Evolutionary conservation across 2,113 vertebrate genomes (phyloP).

Genomic region (Cavia porcellus): DNA sequence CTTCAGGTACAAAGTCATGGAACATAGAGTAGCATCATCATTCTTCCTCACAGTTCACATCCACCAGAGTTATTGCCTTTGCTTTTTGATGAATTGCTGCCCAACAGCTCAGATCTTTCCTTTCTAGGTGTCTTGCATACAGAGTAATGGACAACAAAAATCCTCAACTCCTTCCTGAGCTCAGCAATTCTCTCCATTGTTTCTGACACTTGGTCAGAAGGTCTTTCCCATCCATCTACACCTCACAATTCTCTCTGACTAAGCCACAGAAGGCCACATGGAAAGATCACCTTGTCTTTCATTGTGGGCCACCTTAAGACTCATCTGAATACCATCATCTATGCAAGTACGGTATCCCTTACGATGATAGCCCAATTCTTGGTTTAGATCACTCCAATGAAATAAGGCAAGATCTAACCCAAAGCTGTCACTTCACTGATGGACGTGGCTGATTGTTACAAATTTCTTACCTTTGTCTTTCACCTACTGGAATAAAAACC

Average conservation of each 20-base stretch:
- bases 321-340: background rate
- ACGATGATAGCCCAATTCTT: background rate
- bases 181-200: background rate
- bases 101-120: slow-evolving; percentile 51
- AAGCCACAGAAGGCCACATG: background rate
- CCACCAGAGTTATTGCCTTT: slow-evolving; percentile 83
- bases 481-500: background rate
- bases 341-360: background rate
- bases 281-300: background rate
- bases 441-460: background rate
- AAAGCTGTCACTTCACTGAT: background rate
- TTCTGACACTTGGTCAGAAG: slow-evolving; percentile 4
- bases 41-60: slow-evolving; percentile 81
- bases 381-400: background rate
- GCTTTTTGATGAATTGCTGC: slow-evolving; percentile 81
- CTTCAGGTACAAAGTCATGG: slow-evolving; percentile 76
- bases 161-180: background rate
- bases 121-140: slow-evolving; percentile 73
- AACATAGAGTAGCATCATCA: slow-evolving; percentile 82
- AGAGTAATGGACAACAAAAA: slow-evolving; percentile 12
- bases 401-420: background rate
- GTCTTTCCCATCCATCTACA: background rate
- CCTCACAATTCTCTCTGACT: background rate
- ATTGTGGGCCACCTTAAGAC: background rate
- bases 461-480: background rate